A percentile compares a stretch with the other conserved stretches of the same genome.
These are phyloP conservation scores for Drosophila mimetica DNA, from an alignment of 2,888 invertebrate genomes.

Conservation along the genomic window DNA sequence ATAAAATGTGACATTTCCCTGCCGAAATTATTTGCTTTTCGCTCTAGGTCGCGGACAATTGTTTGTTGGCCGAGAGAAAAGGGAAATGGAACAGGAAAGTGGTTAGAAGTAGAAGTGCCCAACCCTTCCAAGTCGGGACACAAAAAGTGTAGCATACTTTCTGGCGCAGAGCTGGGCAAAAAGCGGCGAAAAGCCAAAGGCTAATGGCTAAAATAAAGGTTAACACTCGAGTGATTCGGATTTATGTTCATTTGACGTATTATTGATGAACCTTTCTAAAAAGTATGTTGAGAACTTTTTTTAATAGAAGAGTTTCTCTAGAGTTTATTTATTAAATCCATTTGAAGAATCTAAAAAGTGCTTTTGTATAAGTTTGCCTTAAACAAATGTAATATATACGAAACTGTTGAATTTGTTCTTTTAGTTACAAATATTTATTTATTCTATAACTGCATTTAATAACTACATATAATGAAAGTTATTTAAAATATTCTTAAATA, in stretches of 20 bases:
- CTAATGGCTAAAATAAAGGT: slow-evolving; percentile 12
- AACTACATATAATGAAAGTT: too few relatives aligned
- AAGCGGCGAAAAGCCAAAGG: background rate
- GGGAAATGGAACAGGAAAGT: slow-evolving; percentile 8
- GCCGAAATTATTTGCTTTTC: slow-evolving; percentile 61
- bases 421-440: too few relatives aligned
- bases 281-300: background rate
- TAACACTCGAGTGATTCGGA: slow-evolving; percentile 16
- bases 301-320: too few relatives aligned
- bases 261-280: slow-evolving; percentile 19
- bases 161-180: slow-evolving; percentile 8
- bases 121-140: slow-evolving; percentile 9
- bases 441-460: too few relatives aligned
- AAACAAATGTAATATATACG: too few relatives aligned
- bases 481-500: too few relatives aligned
- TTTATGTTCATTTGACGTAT: slow-evolving; percentile 18
- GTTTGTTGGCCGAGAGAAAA: slow-evolving; percentile 5
- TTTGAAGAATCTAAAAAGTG: too few relatives aligned
- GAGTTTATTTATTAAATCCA: too few relatives aligned
- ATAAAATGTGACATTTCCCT: slow-evolving; percentile 47
- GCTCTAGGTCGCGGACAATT: slow-evolving; percentile 49
- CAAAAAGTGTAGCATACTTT: slow-evolving; percentile 23
- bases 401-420: too few relatives aligned
- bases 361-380: too few relatives aligned
- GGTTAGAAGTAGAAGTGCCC: too few relatives aligned